These are phyloP conservation scores for Orchestes rusci DNA, from an alignment of 2,888 invertebrate species.

Conservation along the genomic window DNA sequence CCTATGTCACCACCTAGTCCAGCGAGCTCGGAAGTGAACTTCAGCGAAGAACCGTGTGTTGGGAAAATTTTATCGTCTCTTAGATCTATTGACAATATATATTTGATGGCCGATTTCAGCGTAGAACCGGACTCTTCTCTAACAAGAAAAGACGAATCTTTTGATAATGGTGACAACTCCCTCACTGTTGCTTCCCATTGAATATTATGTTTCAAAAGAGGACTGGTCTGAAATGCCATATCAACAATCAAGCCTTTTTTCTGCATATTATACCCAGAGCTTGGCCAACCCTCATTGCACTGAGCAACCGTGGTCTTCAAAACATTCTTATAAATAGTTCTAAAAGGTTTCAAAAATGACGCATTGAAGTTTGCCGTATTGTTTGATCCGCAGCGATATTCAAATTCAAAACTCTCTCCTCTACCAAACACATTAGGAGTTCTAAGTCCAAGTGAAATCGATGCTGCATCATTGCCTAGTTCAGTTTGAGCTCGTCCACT, in stretches of 20 bases:
- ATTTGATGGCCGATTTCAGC: conserved; percentile 79
- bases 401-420: conserved; percentile 74
- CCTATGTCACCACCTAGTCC: conserved; percentile 89
- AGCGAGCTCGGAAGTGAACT: conserved; percentile 75
- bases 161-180: conserved; percentile 66
- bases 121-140: conserved; percentile 85
- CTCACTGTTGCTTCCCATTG: conserved; percentile 85
- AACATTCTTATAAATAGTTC: too few species aligned
- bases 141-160: conserved; percentile 73
- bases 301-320: conserved; percentile 68
- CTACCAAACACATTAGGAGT: conserved; percentile 82
- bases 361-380: conserved; percentile 75
- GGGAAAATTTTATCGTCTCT: conserved; percentile 80
- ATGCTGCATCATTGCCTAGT: conserved; percentile 88
- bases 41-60: conserved; percentile 57
- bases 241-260: conserved; percentile 75
- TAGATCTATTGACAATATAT: conserved; percentile 70
- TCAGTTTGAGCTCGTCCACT: conserved; percentile 81
- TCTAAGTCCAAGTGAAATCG: conserved; percentile 65
- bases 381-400: conserved; percentile 80
- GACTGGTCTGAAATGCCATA: conserved; percentile 61
- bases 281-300: conserved; percentile 67
- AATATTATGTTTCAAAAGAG: conserved; percentile 69
- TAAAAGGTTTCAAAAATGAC: conserved; percentile 76
- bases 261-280: conserved; percentile 74